Evolutionary conservation across 2,113 vertebrate genomes (phyloP).

Genomic region (Halichoerus grypus): DNA sequence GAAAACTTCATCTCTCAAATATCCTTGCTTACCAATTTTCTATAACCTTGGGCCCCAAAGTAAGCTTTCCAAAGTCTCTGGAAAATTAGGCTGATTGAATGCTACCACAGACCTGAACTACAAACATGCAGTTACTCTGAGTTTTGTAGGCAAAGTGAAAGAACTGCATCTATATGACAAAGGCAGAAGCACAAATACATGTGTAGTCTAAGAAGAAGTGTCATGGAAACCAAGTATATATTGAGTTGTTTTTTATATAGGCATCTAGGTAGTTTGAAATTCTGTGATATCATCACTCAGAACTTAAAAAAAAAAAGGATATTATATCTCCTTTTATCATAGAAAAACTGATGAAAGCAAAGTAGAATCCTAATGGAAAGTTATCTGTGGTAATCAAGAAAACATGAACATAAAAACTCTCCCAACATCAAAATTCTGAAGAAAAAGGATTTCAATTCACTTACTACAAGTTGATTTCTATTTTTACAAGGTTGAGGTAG

Average conservation of each 20-base stretch:
- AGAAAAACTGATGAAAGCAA: background rate
- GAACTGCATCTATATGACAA: background rate
- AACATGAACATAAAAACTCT: background rate
- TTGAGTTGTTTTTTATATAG: background rate
- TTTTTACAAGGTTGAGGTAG: background rate
- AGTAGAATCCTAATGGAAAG: background rate
- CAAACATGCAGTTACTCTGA: background rate
- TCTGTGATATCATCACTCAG: background rate
- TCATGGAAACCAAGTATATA: background rate
- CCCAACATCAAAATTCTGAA: background rate
- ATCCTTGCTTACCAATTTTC: background rate
- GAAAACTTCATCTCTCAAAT: background rate
- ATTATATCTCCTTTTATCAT: background rate
- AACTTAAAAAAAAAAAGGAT: background rate
- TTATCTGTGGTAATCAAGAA: background rate
- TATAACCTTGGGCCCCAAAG: background rate
- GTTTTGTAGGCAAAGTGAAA: background rate
- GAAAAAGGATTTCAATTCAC: background rate
- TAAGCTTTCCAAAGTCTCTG: background rate
- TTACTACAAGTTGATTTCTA: background rate
- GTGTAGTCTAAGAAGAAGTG: background rate
- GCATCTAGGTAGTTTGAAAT: background rate
- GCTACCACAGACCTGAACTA: background rate
- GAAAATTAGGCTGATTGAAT: background rate
- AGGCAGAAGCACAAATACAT: background rate